Conservation (phyloP, 2,113 vertebrate genomes). For the Colaptes auratus region DNA sequence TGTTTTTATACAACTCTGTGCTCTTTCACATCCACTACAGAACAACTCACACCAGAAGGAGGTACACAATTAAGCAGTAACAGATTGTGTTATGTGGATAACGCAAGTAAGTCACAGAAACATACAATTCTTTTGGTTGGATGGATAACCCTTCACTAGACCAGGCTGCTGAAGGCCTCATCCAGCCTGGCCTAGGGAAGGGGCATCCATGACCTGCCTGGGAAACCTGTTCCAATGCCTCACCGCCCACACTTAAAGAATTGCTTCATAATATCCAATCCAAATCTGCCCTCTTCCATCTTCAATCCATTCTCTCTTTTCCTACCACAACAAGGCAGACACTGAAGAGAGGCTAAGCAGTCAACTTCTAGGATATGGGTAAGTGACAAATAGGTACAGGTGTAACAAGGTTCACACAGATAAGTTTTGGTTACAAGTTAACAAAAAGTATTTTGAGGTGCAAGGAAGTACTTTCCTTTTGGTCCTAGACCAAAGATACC, state of each 20-base stretch:
- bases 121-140: too few species aligned
- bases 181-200: too few species aligned
- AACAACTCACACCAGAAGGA: neutral
- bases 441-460: neutral
- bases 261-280: too few species aligned
- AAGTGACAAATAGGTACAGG: neutral
- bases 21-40: neutral
- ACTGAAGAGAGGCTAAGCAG: neutral
- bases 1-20: neutral
- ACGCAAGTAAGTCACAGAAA: accelerated
- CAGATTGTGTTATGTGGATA: neutral
- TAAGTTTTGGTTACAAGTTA: neutral
- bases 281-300: too few species aligned
- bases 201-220: too few species aligned
- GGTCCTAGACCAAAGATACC: neutral
- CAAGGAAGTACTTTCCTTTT: neutral
- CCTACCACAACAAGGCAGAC: neutral
- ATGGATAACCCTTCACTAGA: too few species aligned
- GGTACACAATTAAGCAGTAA: neutral
- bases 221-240: too few species aligned
- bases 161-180: too few species aligned
- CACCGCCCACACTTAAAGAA: too few species aligned
- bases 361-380: accelerated
- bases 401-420: accelerated
- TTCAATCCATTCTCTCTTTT: too few species aligned